phyloP scores from a whole-genome alignment of 2,113 vertebrate species.

The Thryonomys swinderianus region DNA sequence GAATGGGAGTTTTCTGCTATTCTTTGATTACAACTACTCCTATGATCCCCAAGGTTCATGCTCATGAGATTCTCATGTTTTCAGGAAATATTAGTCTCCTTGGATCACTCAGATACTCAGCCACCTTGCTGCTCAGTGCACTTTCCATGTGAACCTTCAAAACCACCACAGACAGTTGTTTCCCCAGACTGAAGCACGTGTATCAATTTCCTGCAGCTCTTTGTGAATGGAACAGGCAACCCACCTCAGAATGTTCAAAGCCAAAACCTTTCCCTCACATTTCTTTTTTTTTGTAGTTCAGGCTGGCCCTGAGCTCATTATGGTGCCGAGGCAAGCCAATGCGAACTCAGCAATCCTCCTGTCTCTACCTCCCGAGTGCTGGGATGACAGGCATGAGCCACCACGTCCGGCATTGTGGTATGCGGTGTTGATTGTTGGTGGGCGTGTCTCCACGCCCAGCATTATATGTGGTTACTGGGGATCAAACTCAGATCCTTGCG shows the following conservation, averaged over 20 bases:
- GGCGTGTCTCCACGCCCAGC: no score
- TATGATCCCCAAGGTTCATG: not conserved
- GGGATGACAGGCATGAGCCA: no score
- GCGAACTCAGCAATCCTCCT: no score
- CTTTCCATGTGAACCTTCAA: not conserved
- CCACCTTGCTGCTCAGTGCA: not conserved
- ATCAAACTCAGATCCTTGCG: no score
- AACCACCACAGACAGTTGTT: not conserved
- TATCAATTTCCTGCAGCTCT: not conserved
- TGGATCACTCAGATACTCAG: not conserved
- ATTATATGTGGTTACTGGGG: no score
- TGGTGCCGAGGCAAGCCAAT: no score
- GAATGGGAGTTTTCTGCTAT: not conserved
- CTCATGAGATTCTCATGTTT: not conserved
- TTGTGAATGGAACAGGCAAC: not conserved
- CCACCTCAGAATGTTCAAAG: not conserved
- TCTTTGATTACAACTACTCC: not conserved
- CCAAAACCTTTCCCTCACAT: no score
- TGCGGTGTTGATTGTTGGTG: no score
- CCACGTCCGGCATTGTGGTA: no score
- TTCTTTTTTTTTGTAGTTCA: no score
- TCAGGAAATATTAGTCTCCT: slow-evolving; percentile 6
- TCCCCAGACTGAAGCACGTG: not conserved
- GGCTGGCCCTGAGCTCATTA: no score
- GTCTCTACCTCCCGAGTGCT: no score